A percentile compares a stretch with the other conserved stretches of the same genome.
Evolutionary conservation across 1,140 invertebrate species (phyloP).

Genomic region (Hyles euphorbiae): DNA sequence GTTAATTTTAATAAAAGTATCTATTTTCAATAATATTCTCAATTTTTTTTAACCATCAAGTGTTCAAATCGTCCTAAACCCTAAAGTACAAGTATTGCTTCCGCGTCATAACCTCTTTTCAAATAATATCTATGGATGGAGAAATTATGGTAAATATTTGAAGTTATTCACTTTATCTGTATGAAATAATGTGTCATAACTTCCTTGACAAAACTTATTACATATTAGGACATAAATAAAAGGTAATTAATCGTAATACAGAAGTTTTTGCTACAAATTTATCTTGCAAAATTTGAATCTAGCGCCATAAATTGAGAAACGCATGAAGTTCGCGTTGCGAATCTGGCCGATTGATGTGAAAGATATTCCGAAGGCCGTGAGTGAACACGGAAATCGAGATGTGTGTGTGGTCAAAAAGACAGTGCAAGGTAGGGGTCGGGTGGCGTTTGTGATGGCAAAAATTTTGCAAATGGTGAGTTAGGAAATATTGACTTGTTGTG

Average conservation of each 20-base stretch:
- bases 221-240: no score
- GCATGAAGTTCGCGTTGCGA: slow-evolving; percentile 74
- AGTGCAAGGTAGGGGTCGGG: slow-evolving; percentile 77
- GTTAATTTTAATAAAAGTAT: no score
- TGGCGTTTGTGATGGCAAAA: slow-evolving; percentile 77
- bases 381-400: slow-evolving; percentile 77
- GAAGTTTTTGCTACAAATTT: not conserved
- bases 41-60: no score
- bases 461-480: slow-evolving; percentile 77
- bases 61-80: not conserved
- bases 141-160: slow-evolving; percentile 17
- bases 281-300: slow-evolving; percentile 68
- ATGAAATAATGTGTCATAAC: no score
- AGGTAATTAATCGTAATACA: not conserved
- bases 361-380: slow-evolving; percentile 76
- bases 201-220: no score
- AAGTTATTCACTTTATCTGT: not conserved
- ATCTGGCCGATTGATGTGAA: slow-evolving; percentile 75
- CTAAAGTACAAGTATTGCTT: slow-evolving; percentile 25
- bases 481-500: slow-evolving; percentile 67
- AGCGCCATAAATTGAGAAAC: slow-evolving; percentile 54
- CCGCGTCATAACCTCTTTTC: slow-evolving; percentile 50
- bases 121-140: slow-evolving; percentile 33
- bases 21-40: no score
- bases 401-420: slow-evolving; percentile 76